Evolutionary conservation across 2,888 invertebrate genomes (phyloP), one percentile per base, ranked within the genome.

Genomic region (Chydorus sphaericus): DNA sequence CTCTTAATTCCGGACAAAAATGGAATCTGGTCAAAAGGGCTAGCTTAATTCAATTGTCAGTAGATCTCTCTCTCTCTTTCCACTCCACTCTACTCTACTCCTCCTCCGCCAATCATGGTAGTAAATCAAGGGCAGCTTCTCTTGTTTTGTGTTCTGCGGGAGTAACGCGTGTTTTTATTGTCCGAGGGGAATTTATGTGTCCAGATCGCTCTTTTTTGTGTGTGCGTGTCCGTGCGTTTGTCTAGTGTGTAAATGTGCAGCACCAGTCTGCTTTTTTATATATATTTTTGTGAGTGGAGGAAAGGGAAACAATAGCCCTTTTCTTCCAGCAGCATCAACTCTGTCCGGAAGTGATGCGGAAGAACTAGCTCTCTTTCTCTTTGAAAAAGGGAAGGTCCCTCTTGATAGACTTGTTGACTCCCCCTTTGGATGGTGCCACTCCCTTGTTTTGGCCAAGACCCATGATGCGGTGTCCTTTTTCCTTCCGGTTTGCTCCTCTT

Each of bases 301-400:
- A n/a, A 23, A 39, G 39, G 18, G 39, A 39, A 39, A 39, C 39
- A 39, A 39, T 39, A 39, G n/a, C n/a, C n/a, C n/a, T n/a, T n/a
- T n/a, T n/a, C n/a, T n/a, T n/a, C n/a, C n/a, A n/a, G n/a, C n/a
- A n/a, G n/a, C n/a, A n/a, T n/a, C n/a, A n/a, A n/a, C n/a, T n/a
- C n/a, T n/a, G 39, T 39, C 18, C 39, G 39, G 39, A 39, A 39
- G 39, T 39, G 39, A 39, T 39, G 39, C 39, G 39, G 39, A 39
- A 39, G 39, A 39, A 23, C 20, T 18, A 23, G 39, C 39, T 39
- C 39, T 39, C 20, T 16, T 39, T n/a, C n/a, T n/a, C n/a, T n/a
- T n/a, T n/a, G n/a, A n/a, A n/a, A n/a, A n/a, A n/a, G n/a, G n/a
- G n/a, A n/a, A n/a, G 39, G n/a, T 16, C 39, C n/a, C 39, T 18